phyloP scores from a whole-genome alignment of 2,113 vertebrate genomes.

The Cryptomyrus ogoouensis region DNA sequence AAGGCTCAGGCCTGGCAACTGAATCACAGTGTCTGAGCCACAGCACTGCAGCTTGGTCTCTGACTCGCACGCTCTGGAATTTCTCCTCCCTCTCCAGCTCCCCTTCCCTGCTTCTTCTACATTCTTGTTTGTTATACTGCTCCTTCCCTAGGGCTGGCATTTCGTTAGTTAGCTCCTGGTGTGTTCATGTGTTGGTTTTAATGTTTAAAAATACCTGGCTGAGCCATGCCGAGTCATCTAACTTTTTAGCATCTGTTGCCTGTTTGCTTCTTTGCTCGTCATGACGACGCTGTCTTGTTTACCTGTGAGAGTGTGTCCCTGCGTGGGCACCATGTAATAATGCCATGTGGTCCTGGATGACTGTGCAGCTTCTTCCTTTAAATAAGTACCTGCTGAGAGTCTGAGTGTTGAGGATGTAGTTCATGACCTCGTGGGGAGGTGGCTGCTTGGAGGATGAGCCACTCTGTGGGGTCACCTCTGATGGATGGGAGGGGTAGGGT shows the following conservation, averaged over 20 bases:
- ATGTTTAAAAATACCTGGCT: neutral
- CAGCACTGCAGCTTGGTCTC: neutral
- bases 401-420: neutral
- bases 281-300: neutral
- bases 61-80: slow-evolving; percentile 6
- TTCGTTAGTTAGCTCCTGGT: neutral
- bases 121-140: neutral
- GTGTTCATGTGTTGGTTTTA: neutral
- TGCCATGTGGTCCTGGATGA: neutral
- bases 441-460: neutral
- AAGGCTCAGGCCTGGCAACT: neutral
- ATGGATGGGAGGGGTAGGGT: neutral
- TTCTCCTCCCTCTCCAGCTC: neutral
- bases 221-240: neutral
- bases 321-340: neutral
- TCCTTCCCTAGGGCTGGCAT: neutral
- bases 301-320: neutral
- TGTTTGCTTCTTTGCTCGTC: neutral
- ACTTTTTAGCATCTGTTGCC: neutral
- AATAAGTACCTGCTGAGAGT: neutral
- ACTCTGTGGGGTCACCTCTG: neutral
- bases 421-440: neutral
- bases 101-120: neutral
- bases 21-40: slow-evolving; percentile 30
- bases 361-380: neutral